These are phyloP conservation scores for Ligdia adustata DNA, from an alignment of 2,888 invertebrate species.

Conservation along the genomic window DNA sequence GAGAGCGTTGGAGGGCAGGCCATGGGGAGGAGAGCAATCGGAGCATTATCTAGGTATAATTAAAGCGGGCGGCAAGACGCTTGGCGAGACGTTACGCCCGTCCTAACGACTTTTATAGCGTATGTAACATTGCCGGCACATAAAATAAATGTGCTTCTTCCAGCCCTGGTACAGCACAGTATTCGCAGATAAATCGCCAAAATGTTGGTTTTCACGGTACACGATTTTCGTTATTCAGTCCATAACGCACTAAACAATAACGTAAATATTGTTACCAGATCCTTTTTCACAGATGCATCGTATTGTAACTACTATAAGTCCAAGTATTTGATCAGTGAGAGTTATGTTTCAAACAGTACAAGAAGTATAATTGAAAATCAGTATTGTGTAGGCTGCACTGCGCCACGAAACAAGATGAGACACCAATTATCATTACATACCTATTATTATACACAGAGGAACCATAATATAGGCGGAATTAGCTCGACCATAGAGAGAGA, in stretches of 20 bases:
- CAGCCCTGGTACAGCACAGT: conserved; percentile 70
- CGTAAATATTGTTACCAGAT: conserved; percentile 60
- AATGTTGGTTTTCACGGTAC: conserved; percentile 76
- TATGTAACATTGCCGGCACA: conserved; percentile 83
- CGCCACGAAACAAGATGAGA: neutral
- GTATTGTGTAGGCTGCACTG: neutral
- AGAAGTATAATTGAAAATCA: neutral
- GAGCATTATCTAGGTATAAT: conserved; percentile 80
- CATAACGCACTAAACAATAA: conserved; percentile 60
- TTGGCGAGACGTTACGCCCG: conserved; percentile 81
- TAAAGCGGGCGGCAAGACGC: conserved; percentile 80
- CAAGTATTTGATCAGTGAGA: too few relatives aligned
- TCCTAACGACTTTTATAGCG: conserved; percentile 84
- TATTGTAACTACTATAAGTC: conserved; percentile 39
- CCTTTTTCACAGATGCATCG: conserved; percentile 41
- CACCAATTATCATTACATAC: too few relatives aligned
- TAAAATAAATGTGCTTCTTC: conserved; percentile 83
- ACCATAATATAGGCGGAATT: conserved; percentile 1
- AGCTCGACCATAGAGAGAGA: conserved; percentile 7
- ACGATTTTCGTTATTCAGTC: conserved; percentile 63
- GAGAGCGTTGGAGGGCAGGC: conserved; percentile 45
- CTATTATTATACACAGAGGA: neutral
- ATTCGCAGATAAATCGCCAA: conserved; percentile 78
- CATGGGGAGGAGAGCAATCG: conserved; percentile 61
- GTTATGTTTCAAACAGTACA: too few relatives aligned